A percentile compares a stretch with the other conserved stretches of the same genome.
Evolutionary conservation across 2,797 vertebrate species (phyloP).

Genomic region (Notoglanidium macrostoma): DNA sequence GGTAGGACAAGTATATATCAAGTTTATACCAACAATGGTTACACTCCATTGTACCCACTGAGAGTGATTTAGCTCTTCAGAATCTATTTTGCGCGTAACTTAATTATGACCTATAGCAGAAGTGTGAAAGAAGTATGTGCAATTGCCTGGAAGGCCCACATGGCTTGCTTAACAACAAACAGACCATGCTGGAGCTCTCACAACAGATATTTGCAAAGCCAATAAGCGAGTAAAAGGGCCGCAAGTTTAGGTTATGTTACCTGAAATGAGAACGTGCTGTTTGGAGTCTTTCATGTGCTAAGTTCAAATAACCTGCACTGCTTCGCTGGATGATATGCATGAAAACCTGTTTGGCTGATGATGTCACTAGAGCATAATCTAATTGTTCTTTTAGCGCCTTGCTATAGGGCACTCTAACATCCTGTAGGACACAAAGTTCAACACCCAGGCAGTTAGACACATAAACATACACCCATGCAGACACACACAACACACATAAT

Average conservation of each 20-base stretch:
- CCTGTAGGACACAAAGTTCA: constrained; percentile 65
- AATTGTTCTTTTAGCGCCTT: constrained; percentile 70
- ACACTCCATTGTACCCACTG: constrained; percentile 24
- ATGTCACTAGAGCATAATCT: constrained; percentile 76
- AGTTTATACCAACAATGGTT: neutral
- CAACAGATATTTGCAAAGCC: constrained; percentile 72
- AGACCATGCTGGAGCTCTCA: constrained; percentile 73
- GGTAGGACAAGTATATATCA: neutral
- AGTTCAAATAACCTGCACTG: constrained; percentile 60
- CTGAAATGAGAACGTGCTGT: constrained; percentile 82
- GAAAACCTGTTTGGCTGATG: constrained; percentile 77
- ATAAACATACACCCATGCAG: constrained; percentile 13
- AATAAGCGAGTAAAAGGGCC: constrained; percentile 68
- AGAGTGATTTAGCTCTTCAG: constrained; percentile 50
- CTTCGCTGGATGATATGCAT: constrained; percentile 64
- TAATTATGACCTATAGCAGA: constrained; percentile 74
- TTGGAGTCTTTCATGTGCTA: constrained; percentile 74
- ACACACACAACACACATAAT: neutral
- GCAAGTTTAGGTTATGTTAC: constrained; percentile 80
- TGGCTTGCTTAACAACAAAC: constrained; percentile 78
- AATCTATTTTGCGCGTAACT: constrained; percentile 64
- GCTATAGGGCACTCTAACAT: constrained; percentile 72
- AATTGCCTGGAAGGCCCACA: constrained; percentile 70
- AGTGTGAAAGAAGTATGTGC: constrained; percentile 79
- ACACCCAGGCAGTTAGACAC: constrained; percentile 29